Base-by-base conservation (phyloP, 2,888 invertebrate species). In the Metacarcinus magister region DNA sequence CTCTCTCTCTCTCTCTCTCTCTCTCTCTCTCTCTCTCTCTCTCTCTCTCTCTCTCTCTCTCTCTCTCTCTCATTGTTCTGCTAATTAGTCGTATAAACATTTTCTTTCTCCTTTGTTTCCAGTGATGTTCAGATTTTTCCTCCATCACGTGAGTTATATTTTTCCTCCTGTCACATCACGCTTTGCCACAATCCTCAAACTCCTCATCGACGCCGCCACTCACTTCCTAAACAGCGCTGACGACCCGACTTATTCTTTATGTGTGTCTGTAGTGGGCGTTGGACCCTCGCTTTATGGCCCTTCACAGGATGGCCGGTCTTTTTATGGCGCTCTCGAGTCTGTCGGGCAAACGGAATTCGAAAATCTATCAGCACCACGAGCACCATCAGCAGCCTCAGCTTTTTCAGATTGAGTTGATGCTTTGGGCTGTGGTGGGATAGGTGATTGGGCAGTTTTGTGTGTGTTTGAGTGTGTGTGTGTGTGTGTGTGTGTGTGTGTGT, bases 1-100 rank as follows among this genome's bases (percentile, higher is more conserved):
- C 60, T 60, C 60, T 60, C 60, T 60, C 60, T 60, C 60, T 60
- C 60, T 60, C 60, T 60, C 60, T 60, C 60, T 60, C 60, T 60
- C 60, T 60, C 60, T 60, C 60, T 60, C 60, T 60, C 60, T 60
- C 60, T 60, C 60, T 60, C 60, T 60, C 60, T 60, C 60, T 60
- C 60, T 8, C 54, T 7, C 54, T 54, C 13, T 13, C 54, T 54
- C 13, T 54, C 5, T 54, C 8, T 13, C 13, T 54, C 54, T 54
- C 5, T 54, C 5, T 54, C 13, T 54, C 54, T 54, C 5, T 60
- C 16, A 19, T 60, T 60, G 10, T 13, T 60, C 60, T 60, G 60
- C 23, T 23, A 19, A 23, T 60, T 23, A 19, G 60, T 60, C 60
- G 46, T 60, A 23, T 60, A 13, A 19, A 13, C 60, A 3, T 60